Base-by-base conservation (phyloP, 2,113 vertebrate genomes). In the Microcebus murinus region DNA sequence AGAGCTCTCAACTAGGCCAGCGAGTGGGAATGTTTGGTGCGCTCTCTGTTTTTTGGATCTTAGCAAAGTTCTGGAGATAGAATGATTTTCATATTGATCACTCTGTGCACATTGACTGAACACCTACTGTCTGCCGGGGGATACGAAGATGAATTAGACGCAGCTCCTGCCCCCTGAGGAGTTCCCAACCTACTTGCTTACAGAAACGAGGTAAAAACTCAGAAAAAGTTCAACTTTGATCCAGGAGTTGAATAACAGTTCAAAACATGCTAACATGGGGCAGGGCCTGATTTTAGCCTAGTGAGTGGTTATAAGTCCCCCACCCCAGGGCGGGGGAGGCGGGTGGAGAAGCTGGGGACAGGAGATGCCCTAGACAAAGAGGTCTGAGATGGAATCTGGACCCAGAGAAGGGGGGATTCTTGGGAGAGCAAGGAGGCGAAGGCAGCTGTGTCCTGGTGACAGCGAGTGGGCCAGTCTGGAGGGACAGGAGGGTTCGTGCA, bases 51-150 rank as follows among this genome's bases (percentile, higher is more conserved):
- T 94, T 83, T 80, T 2, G 31, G 74, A 67, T 77, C 84, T 86
- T 63, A 93, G 85, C 71, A 48, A 91, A 82, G 87, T 76, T 96
- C 94, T 84, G 6, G 94, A 96, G 74, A 48, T 8, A 82, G 91
- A 83, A 87, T 81, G 52, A 90, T 97, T 96, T 97, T 81, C 52
- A 17, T 73, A 96, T 85, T 23, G 79, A 97, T 93, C 71, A 45
- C 52, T 61, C n/a, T 9, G 23, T 18, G 31, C 52, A 57, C 79
- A 96, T 52, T 50, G 91, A 97, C 25, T 77, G 83, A 90, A 77
- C 42, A 52, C 93, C 89, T 94, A 91, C 89, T 83, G 68, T 91
- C 86, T 84, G 63, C 83, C 79, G 79, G 90, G 73, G 71, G 67
- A 74, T 86, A 52, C 61, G 50, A 86, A 97, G 88, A 96, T 83